Conservation (phyloP, 2,888 invertebrate genomes). For the Embidobia sp. region DNA sequence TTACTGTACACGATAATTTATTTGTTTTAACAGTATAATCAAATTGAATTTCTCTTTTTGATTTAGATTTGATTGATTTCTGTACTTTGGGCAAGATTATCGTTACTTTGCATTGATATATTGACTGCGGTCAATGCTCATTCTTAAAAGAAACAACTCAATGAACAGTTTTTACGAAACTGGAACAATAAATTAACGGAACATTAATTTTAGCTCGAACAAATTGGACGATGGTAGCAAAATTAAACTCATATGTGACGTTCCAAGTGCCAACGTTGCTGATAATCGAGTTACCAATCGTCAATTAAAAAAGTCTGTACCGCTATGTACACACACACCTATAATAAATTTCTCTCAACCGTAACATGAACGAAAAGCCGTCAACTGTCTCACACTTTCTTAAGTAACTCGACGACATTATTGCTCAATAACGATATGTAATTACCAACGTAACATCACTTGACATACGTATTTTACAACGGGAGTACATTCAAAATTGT, state of each 20-base stretch:
- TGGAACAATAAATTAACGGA: constrained; percentile 19
- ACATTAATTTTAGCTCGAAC: constrained; percentile 31
- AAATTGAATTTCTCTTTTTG: too few species aligned
- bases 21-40: too few species aligned
- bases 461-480: constrained; percentile 33
- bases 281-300: constrained; percentile 25
- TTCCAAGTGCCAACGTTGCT: constrained; percentile 22
- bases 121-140: not conserved
- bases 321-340: constrained; percentile 28
- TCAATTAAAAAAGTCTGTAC: constrained; percentile 40
- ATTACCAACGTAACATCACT: constrained; percentile 32
- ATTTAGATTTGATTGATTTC: too few species aligned
- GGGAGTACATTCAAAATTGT: constrained; percentile 5
- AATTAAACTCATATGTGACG: constrained; percentile 3
- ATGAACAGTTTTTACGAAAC: constrained; percentile 2
- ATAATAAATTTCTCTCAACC: constrained; percentile 43
- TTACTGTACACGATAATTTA: too few species aligned
- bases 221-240: constrained; percentile 20
- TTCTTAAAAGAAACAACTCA: not conserved
- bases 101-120: too few species aligned
- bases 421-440: constrained; percentile 51
- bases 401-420: constrained; percentile 45
- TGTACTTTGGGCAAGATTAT: too few species aligned
- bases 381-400: constrained; percentile 34
- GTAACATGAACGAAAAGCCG: constrained; percentile 25